Evolutionary conservation across 2,888 invertebrate species (phyloP).

Genomic region (Epinotia bilunana): DNA sequence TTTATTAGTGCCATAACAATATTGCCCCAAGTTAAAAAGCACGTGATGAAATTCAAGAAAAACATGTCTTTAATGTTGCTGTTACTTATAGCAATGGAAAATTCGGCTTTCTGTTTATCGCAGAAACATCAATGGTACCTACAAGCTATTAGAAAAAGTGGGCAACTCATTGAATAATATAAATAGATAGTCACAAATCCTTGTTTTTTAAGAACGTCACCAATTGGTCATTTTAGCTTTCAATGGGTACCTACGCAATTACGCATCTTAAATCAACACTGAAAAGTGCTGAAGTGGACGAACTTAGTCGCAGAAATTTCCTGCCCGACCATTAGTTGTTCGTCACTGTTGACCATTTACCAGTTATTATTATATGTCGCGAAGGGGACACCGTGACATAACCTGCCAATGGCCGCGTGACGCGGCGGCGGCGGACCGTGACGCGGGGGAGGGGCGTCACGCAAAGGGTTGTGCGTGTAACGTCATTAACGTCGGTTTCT

Average conservation of each 20-base stretch:
- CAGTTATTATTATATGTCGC: slow-evolving; percentile 13
- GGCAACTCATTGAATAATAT: too few species aligned
- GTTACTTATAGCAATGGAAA: too few species aligned
- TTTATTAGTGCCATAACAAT: too few species aligned
- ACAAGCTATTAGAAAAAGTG: too few species aligned
- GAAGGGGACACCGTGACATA: slow-evolving; percentile 25
- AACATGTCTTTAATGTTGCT: too few species aligned
- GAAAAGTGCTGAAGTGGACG: background rate
- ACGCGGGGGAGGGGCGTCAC: slow-evolving; percentile 36
- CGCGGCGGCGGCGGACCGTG: slow-evolving; percentile 16
- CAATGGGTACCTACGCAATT: background rate
- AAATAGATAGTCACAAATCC: too few species aligned
- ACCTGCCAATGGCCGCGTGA: slow-evolving; percentile 18
- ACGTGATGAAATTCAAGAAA: too few species aligned
- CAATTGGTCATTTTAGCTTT: background rate
- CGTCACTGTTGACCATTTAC: slow-evolving; percentile 7
- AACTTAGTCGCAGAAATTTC: background rate
- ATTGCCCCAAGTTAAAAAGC: too few species aligned
- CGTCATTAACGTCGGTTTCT: slow-evolving; percentile 13
- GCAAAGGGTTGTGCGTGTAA: slow-evolving; percentile 37
- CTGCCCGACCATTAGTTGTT: background rate
- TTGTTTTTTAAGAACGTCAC: too few species aligned
- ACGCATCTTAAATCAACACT: background rate
- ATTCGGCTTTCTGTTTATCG: too few species aligned
- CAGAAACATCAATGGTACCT: too few species aligned